Conservation (phyloP, 2,797 vertebrate genomes). For the Parotocinclus haroldoi region DNA sequence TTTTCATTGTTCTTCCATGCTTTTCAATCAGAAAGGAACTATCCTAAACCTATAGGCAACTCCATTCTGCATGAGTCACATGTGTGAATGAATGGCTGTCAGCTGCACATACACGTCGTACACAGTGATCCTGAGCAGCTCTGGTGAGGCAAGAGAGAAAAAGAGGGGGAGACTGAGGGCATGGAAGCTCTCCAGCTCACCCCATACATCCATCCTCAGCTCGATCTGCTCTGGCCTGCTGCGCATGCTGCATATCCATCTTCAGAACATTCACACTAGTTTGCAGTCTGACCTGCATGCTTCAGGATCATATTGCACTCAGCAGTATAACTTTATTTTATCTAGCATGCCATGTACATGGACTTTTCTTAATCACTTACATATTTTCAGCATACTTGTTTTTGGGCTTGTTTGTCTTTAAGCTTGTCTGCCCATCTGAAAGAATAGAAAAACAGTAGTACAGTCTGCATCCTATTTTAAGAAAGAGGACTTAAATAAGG, state of each 20-base stretch:
- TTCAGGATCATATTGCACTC: conserved; percentile 41
- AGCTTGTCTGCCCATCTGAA: background rate
- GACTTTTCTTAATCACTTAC: conserved; percentile 5
- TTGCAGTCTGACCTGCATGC: conserved; percentile 35
- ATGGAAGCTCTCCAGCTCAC: conserved; percentile 52
- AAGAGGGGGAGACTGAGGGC: conserved; percentile 29
- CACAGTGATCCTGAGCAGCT: conserved; percentile 47
- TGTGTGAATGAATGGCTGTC: conserved; percentile 50
- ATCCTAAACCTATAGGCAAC: background rate
- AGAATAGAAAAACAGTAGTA: background rate
- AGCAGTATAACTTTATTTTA: conserved; percentile 20
- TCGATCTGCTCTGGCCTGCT: conserved; percentile 31
- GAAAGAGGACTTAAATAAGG: background rate
- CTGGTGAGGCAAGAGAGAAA: background rate
- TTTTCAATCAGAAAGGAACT: background rate
- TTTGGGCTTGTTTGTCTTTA: conserved; percentile 1
- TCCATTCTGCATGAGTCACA: conserved; percentile 19
- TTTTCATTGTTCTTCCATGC: background rate
- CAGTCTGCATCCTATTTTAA: background rate
- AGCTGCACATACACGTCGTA: conserved; percentile 41
- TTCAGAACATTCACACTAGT: conserved; percentile 48
- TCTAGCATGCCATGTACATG: conserved; percentile 17
- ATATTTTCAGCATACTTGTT: background rate
- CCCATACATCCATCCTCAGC: conserved; percentile 49
- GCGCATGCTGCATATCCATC: conserved; percentile 49